Base-by-base conservation (phyloP, 2,888 invertebrate genomes). In the Ophion obscuratus region DNA sequence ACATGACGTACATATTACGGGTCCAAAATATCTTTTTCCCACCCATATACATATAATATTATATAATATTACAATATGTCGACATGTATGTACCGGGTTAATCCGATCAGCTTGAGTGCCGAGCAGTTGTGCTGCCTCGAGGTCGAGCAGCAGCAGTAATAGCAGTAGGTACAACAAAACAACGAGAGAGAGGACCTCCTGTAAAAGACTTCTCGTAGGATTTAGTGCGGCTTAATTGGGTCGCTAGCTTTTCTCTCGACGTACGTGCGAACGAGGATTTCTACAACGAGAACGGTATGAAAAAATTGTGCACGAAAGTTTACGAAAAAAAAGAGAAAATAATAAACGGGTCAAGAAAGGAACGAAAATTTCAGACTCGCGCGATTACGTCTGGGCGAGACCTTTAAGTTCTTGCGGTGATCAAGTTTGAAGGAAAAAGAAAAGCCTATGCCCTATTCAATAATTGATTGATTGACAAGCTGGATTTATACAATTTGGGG, bases 151-250 rank as follows among this genome's bases (percentile, higher is more conserved):
- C 53, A 31, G 10, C n/a, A 64, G 31, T 40, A 31, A 31, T 4
- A 40, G 40, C 5, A 40, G 40, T 40, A 40, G 57, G 40, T 24
- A 70, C 44, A 70, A 47, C 71, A 47, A 57, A 59, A 36, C 66
- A 81, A 79, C 74, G 53, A 77, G 71, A 70, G 31, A 57, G 64
- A 47, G 68, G 24, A 77, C 40, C 40, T 64, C 74, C 74, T 81
- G 68, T 78, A 78, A 70, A 67, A 68, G 77, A 77, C 78, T 77
- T 68, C 70, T 70, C 75, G 78, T 85, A 47, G 85, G 85, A 78
- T 84, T 80, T 85, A 85, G 74, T 53, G 74, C 36, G 53, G 74
- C 81, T 81, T 85, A 78, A 85, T 85, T 85, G 81, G 78, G 70
- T 82, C 73, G 73, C 77, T 57, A 20, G 68, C 57, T 82, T 64